Evolutionary conservation across 2,888 invertebrate genomes (phyloP), one percentile per base, ranked within the genome.

Genomic region (Leptopilina syphax): DNA sequence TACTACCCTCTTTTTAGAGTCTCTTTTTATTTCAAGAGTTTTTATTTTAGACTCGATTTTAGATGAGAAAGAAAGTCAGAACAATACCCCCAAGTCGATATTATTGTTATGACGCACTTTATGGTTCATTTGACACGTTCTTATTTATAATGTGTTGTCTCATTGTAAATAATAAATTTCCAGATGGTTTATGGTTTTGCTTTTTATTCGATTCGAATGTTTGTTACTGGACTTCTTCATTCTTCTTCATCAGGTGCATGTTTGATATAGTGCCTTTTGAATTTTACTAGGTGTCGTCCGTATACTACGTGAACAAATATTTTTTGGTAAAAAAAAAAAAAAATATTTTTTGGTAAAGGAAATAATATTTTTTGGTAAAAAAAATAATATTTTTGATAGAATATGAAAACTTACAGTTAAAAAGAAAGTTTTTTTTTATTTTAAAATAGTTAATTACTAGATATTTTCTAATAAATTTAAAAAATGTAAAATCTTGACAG

Each of bases 1-100:
- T 73, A 34, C 70, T 41, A 73, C 54, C 70, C 50, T 50, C n/a
- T 73, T 66, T 66, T n/a, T 70, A 50, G 50, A 13, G 50, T 18
- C 60, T 24, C 4, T 24, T 70, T 70, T 70, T 70, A 70, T 54
- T 70, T 70, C 54, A 44, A 34, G 34, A 3, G 34, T 0, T 34
- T 3, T 34, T 34, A 3, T 34, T 2, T 4, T 34, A 34, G 18
- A 18, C 18, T 41, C 41, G 4, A 41, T 5, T 41, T 44, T 44
- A 44, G 3, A 44, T 27, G 27, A 3, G 8, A 44, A 44, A 44
- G 4, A 44, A 44, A 44, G 8, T 5, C 3, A 5, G 44, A 68
- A 68, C 68, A 50, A 50, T 67, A 18, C 18, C n/a, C 18, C 13
- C n/a, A 9, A 47, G 18, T 41, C 18, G 67, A 4, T 34, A 34